These are phyloP conservation scores for Himalopsyche anomala DNA, from an alignment of 2,888 invertebrate genomes.

Conservation along the genomic window DNA sequence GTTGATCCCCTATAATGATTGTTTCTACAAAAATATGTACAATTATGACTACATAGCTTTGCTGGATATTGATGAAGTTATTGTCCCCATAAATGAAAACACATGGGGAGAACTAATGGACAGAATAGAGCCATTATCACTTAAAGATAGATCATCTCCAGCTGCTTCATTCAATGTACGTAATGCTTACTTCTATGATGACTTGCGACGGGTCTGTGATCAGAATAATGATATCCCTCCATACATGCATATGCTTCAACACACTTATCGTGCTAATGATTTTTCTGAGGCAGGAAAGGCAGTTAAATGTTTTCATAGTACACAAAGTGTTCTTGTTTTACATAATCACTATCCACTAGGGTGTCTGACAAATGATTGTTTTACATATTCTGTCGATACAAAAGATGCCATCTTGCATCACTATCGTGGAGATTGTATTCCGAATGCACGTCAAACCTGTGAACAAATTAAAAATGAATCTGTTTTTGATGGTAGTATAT, in stretches of 20 bases:
- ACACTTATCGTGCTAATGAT: not conserved
- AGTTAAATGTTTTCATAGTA: not conserved
- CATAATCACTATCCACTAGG: conserved; percentile 2
- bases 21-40: conserved; percentile 22
- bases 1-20: not conserved
- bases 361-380: not conserved
- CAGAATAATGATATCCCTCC: not conserved
- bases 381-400: not conserved
- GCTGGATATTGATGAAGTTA: conserved; percentile 16
- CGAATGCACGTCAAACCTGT: not conserved
- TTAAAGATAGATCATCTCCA: not conserved
- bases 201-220: not conserved
- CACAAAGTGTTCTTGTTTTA: not conserved
- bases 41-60: not conserved
- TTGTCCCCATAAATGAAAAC: not conserved
- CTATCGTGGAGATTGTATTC: not conserved
- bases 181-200: not conserved
- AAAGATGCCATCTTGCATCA: not conserved
- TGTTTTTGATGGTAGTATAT: not conserved
- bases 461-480: conserved; percentile 17
- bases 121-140: not conserved
- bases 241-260: conserved; percentile 16
- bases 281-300: not conserved
- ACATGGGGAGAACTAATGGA: conserved; percentile 4
- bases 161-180: not conserved